phyloP scores from a whole-genome alignment of 2,797 vertebrate species.

The Acrossocheilus fasciatus region DNA sequence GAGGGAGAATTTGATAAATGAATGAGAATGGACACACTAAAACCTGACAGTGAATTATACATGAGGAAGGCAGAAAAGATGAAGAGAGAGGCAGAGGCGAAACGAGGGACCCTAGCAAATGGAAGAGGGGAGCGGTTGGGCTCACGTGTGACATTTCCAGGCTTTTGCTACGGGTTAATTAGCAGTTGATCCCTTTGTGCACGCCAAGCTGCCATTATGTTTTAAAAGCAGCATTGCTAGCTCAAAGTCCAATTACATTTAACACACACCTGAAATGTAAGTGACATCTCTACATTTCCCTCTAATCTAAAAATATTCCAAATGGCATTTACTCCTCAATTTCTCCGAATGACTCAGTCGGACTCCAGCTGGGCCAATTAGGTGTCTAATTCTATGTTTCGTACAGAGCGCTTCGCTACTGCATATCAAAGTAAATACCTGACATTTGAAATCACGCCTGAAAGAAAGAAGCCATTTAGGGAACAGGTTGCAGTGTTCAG shows the following conservation, averaged over 20 bases:
- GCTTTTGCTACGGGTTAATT: constrained; percentile 50
- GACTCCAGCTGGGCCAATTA: constrained; percentile 56
- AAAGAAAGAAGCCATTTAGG: constrained; percentile 31
- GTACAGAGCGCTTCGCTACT: constrained; percentile 7
- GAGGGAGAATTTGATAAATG: constrained; percentile 54
- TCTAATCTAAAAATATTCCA: constrained; percentile 35
- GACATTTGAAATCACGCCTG: constrained; percentile 38
- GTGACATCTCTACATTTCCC: constrained; percentile 12
- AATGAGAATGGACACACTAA: constrained; percentile 47
- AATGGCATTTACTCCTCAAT: constrained; percentile 41
- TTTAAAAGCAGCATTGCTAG: constrained; percentile 20
- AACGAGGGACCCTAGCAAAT: neutral
- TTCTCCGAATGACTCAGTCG: constrained; percentile 40
- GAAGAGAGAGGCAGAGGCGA: constrained; percentile 20
- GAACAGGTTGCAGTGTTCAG: constrained; percentile 31
- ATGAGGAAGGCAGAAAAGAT: constrained; percentile 53
- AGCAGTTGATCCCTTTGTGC: constrained; percentile 20
- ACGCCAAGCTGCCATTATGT: neutral
- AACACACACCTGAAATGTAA: neutral
- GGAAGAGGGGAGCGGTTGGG: neutral
- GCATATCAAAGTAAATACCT: constrained; percentile 57
- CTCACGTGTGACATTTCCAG: constrained; percentile 50
- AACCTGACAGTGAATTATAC: constrained; percentile 52
- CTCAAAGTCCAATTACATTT: constrained; percentile 10
- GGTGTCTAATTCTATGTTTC: constrained; percentile 47